Evolutionary conservation across 2,888 invertebrate species (phyloP), one percentile per base, ranked within the genome.

Genomic region (Aplocera efformata): DNA sequence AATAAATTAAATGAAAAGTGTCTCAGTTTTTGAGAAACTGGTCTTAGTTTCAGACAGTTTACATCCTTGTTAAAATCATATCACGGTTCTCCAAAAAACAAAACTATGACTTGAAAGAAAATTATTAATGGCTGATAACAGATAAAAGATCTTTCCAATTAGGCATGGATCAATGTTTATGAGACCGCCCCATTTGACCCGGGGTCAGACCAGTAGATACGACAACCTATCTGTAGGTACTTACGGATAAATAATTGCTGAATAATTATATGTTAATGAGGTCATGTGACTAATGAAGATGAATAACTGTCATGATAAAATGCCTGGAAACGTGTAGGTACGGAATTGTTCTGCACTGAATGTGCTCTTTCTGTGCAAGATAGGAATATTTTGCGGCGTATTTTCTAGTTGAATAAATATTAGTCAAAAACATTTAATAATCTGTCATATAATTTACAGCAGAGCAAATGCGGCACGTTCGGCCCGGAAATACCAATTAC

Each of bases 41-140:
- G n/a, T n/a, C n/a, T n/a, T n/a, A n/a, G n/a, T n/a, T n/a, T n/a
- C n/a, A n/a, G n/a, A n/a, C n/a, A n/a, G n/a, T n/a, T n/a, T n/a
- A n/a, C n/a, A n/a, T n/a, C n/a, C n/a, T n/a, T n/a, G 13, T n/a
- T 6, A 29, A 1, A 4, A 7, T 11, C 17, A 7, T 29, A 7
- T 13, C 4, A 29, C 10, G 20, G 22, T 30, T 29, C 26, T 26
- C 24, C 32, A 25, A 38, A 35, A 29, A 41, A 28, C 13, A 37
- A 22, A 42, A 50, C 9, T 31, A 40, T 44, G 79, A 63, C 66
- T 57, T 56, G 70, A 75, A 79, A 75, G 64, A 42, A 64, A 77
- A 79, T 78, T 75, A 77, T 80, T 72, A 75, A 65, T 63, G 62
- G 58, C 55, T 60, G 79, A 82, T 84, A 80, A 75, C 56, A 60